These are phyloP conservation scores for Bryconaethiops microstoma DNA, from an alignment of 2,797 vertebrate species.

Conservation along the genomic window DNA sequence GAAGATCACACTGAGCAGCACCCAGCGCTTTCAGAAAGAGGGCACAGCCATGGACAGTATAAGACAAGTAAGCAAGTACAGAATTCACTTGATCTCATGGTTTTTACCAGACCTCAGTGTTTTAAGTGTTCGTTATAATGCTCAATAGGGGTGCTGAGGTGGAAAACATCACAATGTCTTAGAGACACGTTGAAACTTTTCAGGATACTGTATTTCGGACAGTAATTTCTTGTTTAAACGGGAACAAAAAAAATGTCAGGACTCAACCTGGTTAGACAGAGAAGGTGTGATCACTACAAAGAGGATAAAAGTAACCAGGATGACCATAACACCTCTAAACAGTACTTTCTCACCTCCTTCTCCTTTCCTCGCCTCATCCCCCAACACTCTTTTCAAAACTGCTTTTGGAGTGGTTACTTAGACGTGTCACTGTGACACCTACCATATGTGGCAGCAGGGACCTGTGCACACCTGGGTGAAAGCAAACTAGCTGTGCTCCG, in stretches of 20 bases:
- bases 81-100: not conserved
- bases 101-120: no score
- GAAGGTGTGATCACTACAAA: not conserved
- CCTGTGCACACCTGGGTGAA: constrained; percentile 38
- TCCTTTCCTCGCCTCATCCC: not conserved
- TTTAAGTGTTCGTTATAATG: no score
- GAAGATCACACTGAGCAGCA: not conserved
- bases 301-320: not conserved
- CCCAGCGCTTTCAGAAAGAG: not conserved
- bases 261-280: not conserved
- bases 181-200: no score
- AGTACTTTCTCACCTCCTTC: constrained; percentile 10
- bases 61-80: not conserved
- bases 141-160: no score
- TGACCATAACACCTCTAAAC: constrained; percentile 18
- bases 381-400: not conserved
- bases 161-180: no score
- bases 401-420: not conserved
- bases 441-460: constrained; percentile 8
- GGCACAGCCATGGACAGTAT: not conserved
- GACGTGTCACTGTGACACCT: not conserved
- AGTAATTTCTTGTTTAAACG: not conserved
- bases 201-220: no score
- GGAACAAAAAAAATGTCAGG: not conserved
- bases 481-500: constrained; percentile 18